Percentiles rank a stretch among this genome's conserved stretches.
phyloP scores from a whole-genome alignment of 2,797 vertebrate species.

The Coccyzus lansbergi region DNA sequence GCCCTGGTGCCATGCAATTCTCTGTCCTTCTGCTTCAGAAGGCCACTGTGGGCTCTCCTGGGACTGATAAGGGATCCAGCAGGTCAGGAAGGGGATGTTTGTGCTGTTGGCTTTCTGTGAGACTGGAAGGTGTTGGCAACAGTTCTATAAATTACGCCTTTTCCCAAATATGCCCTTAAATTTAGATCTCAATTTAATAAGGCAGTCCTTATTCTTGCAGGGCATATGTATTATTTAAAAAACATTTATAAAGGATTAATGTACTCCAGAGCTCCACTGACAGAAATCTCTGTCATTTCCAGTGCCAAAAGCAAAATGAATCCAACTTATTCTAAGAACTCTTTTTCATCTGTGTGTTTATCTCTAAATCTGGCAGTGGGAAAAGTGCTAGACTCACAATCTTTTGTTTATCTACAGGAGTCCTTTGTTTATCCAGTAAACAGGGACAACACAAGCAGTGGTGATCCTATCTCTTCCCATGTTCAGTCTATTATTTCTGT shows the following conservation, averaged over 20 bases:
- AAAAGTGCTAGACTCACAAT: not conserved
- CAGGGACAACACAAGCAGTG: not conserved
- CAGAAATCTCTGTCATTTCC: conserved; percentile 45
- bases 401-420: conserved; percentile 6
- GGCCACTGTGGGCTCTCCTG: not conserved
- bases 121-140: not conserved
- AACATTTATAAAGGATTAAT: conserved; percentile 66
- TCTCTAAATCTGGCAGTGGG: not conserved
- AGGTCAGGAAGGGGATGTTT: not conserved
- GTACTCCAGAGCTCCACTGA: conserved; percentile 42
- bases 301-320: conserved; percentile 33
- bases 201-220: conserved; percentile 38
- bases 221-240: conserved; percentile 64
- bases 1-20: accelerated
- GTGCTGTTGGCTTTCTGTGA: not conserved
- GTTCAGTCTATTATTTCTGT: not conserved
- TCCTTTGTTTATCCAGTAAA: conserved; percentile 13
- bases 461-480: not conserved
- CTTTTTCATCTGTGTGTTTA: conserved; percentile 10
- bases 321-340: conserved; percentile 11
- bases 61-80: not conserved
- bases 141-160: conserved; percentile 7
- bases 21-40: not conserved
- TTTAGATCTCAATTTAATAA: conserved; percentile 51
- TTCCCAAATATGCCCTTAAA: conserved; percentile 11